Base-by-base conservation (phyloP, 2,888 invertebrate genomes). In the Catocala sponsa region DNA sequence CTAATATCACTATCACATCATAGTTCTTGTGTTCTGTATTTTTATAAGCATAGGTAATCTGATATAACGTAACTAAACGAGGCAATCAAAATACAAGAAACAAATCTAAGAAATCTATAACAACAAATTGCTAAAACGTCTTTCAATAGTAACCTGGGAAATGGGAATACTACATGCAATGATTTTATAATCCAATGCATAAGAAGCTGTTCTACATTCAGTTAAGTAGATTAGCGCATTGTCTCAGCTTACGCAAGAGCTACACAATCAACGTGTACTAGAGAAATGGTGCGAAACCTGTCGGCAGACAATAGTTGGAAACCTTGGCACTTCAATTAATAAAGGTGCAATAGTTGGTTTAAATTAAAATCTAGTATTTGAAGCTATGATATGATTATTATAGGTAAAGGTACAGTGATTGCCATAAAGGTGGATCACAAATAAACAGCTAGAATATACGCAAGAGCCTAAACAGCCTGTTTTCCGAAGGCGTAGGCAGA, bases 241-340 rank as follows among this genome's bases (percentile, higher is more conserved):
- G 48, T 55, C 48, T 55, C 35, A 32, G 13, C 11, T 44, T 25
- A 55, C 7, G 15, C 38, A 55, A 47, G 6, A n/a, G 46, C 35
- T 43, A 38, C 41, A 35, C 15, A 55, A 55, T 48, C 48, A 25
- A 55, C n/a, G n/a, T 48, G 12, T 41, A 10, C n/a, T 41, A 38
- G 25, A 32, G 55, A 41, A 55, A 55, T 25, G 41, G 55, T 48
- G 48, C 46, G 55, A 55, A 48, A 38, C 12, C 55, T 55, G 41
- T 32, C 42, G 25, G 25, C 13, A 54, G 54, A 55, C 55, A 48
- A 55, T 48, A 12, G 12, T 25, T 9, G 15, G 12, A 11, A 47
- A 15, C 32, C 42, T 55, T 42, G 41, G 32, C 32, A 55, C 46
- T 41, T 5, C 41, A 41, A 41, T 48, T 9, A 42, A 42, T 41